Conservation (phyloP, 2,888 invertebrate species). For the Stenodema calcarata region DNA sequence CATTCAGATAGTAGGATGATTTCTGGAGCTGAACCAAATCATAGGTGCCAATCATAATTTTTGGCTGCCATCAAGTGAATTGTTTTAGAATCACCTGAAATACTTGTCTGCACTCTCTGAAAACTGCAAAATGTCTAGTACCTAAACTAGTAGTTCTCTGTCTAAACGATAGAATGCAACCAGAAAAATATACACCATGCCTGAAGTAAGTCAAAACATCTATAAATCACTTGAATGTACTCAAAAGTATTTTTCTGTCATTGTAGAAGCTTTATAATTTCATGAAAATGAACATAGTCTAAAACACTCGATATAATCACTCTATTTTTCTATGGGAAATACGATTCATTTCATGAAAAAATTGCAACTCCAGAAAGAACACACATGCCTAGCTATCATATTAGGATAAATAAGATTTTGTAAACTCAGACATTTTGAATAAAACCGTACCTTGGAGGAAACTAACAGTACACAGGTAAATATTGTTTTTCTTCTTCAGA, state of each 20-base stretch:
- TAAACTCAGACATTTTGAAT: neutral
- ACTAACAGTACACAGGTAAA: constrained; percentile 15
- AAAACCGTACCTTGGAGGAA: constrained; percentile 47
- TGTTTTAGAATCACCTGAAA: too few species aligned
- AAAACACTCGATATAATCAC: neutral
- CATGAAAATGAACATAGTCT: neutral
- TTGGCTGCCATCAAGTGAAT: too few species aligned
- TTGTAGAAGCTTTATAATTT: neutral
- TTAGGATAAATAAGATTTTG: neutral
- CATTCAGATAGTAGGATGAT: too few species aligned
- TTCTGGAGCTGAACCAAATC: too few species aligned
- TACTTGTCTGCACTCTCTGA: neutral
- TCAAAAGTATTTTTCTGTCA: neutral
- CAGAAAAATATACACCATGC: neutral
- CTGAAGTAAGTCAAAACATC: neutral
- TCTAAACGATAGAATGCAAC: neutral
- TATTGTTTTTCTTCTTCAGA: neutral
- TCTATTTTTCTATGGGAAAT: neutral
- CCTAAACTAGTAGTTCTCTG: neutral
- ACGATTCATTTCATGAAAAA: neutral
- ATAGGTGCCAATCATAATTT: too few species aligned
- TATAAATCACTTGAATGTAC: neutral
- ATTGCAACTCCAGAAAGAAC: constrained; percentile 17
- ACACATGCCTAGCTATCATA: constrained; percentile 41
- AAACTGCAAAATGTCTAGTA: neutral